Evolutionary conservation across 2,888 invertebrate genomes (phyloP).

Genomic region (Lepeophtheirus nordmannii): DNA sequence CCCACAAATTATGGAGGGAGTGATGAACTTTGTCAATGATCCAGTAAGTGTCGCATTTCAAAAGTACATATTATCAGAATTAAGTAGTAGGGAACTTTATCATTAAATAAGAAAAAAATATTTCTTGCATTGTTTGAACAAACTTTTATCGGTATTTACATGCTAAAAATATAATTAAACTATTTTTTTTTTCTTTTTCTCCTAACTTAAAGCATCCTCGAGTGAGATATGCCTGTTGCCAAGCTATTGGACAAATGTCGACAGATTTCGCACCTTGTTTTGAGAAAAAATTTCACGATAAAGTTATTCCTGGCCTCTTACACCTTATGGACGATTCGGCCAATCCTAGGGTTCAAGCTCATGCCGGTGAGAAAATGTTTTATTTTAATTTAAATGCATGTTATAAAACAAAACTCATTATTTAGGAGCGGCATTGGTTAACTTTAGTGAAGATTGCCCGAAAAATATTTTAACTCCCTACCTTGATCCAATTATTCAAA

Average conservation of each 20-base stretch:
- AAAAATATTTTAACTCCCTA: conserved; percentile 80
- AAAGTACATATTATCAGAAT: too few relatives aligned
- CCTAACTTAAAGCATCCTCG: conserved; percentile 52
- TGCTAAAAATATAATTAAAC: too few relatives aligned
- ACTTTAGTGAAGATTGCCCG: conserved; percentile 98
- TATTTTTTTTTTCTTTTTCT: neutral
- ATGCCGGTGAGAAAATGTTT: conserved; percentile 40
- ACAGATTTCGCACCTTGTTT: conserved; percentile 93
- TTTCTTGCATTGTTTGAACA: too few relatives aligned
- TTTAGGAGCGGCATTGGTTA: conserved; percentile 86
- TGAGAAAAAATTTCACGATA: conserved; percentile 92
- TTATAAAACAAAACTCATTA: neutral
- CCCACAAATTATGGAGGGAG: conserved; percentile 78
- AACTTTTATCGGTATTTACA: too few relatives aligned
- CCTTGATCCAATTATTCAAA: conserved; percentile 73
- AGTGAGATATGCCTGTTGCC: conserved; percentile 92
- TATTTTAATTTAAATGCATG: neutral
- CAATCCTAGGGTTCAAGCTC: conserved; percentile 83
- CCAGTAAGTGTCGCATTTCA: conserved; percentile 43
- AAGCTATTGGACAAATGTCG: conserved; percentile 96
- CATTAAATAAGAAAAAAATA: too few relatives aligned
- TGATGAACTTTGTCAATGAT: conserved; percentile 68
- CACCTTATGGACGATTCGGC: conserved; percentile 72
- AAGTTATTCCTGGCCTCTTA: conserved; percentile 78
- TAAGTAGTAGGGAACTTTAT: neutral